These are phyloP conservation scores for Ferrisia virgata DNA, from an alignment of 2,888 invertebrate genomes.

Conservation along the genomic window DNA sequence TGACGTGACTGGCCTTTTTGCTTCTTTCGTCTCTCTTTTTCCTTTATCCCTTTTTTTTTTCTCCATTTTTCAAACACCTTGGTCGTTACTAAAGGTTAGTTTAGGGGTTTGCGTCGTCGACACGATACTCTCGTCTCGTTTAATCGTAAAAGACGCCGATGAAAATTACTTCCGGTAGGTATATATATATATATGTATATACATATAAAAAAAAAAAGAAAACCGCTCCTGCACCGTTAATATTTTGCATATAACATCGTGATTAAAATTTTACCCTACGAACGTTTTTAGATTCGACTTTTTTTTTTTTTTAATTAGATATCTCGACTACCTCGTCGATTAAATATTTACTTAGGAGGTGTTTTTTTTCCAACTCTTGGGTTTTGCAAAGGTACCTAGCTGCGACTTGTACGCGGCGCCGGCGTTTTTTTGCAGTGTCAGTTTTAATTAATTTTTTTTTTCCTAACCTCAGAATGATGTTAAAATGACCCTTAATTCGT, in stretches of 20 bases:
- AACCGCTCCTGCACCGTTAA: background rate
- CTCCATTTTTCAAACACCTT: background rate
- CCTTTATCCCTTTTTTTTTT: background rate
- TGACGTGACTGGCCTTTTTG: background rate
- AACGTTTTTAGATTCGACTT: background rate
- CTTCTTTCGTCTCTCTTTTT: background rate
- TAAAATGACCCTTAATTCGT: background rate
- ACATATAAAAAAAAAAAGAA: background rate
- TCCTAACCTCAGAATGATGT: background rate
- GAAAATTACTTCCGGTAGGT: conserved; percentile 2
- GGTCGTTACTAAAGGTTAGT: background rate
- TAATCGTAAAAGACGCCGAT: conserved; percentile 2
- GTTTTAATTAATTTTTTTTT: background rate
- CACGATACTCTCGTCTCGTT: background rate
- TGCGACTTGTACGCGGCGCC: background rate
- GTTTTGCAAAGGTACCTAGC: background rate
- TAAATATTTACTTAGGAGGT: background rate
- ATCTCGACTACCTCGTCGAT: background rate
- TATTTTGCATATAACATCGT: conserved; percentile 6
- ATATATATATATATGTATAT: no score
- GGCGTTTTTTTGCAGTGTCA: background rate
- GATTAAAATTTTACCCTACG: background rate
- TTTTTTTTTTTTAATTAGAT: background rate
- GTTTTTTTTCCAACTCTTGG: background rate
- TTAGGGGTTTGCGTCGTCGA: background rate